Conservation (phyloP, 2,888 invertebrate genomes). For the Luperina nickerlii region DNA sequence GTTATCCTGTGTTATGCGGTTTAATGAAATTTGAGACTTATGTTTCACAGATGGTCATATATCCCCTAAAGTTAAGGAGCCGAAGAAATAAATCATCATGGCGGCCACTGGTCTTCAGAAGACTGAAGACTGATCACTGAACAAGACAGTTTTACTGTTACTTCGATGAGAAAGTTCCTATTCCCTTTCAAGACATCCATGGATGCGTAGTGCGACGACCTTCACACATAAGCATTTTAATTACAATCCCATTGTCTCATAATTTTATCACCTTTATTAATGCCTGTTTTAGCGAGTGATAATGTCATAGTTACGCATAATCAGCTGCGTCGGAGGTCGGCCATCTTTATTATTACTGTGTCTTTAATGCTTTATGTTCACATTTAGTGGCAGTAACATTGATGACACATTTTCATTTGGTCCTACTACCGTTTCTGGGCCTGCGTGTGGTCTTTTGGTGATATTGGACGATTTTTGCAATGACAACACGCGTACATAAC, state of each 20-base stretch:
- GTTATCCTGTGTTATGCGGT: neutral
- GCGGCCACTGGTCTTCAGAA: neutral
- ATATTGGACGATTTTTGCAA: neutral
- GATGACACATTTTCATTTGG: slow-evolving; percentile 29
- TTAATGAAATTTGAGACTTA: neutral
- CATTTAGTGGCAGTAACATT: slow-evolving; percentile 36
- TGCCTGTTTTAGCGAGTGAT: slow-evolving; percentile 38
- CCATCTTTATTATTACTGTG: slow-evolving; percentile 21
- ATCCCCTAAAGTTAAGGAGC: neutral
- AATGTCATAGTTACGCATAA: slow-evolving; percentile 38
- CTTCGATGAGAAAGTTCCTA: neutral
- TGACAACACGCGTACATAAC: neutral
- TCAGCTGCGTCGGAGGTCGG: slow-evolving; percentile 39
- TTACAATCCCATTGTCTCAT: slow-evolving; percentile 12
- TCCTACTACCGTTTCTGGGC: slow-evolving; percentile 30
- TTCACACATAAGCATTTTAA: slow-evolving; percentile 18
- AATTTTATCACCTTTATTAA: slow-evolving; percentile 34
- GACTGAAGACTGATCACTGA: neutral
- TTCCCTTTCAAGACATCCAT: neutral
- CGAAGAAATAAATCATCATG: neutral
- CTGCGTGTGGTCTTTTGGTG: slow-evolving; percentile 29
- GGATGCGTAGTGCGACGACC: neutral
- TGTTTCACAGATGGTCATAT: neutral
- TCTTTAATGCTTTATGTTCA: slow-evolving; percentile 11
- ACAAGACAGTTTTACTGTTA: neutral